Evolutionary conservation across 2,888 invertebrate genomes (phyloP).

Genomic region (Drosophila emarginata): DNA sequence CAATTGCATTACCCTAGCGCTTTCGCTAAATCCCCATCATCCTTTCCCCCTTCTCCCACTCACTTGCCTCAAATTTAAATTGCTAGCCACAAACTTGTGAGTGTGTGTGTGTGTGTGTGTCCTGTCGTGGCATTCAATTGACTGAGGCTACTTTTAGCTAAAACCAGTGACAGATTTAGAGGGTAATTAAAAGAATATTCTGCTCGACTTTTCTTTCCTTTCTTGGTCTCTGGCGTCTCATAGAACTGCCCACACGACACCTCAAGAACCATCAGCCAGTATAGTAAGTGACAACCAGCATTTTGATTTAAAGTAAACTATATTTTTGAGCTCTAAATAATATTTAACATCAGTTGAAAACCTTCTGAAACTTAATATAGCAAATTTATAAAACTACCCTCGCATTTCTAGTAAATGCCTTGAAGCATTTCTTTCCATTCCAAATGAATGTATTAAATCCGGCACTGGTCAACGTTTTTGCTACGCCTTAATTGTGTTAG

Average conservation of each 20-base stretch:
- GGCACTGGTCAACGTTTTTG: slow-evolving; percentile 19
- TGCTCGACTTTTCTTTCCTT: background rate
- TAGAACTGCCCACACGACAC: no score
- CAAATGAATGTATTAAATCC: background rate
- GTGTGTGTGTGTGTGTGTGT: slow-evolving; percentile 1
- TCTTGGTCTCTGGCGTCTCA: no score
- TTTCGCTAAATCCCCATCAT: background rate
- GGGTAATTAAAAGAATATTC: background rate
- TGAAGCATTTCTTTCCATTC: no score
- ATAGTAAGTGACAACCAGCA: no score
- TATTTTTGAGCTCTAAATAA: no score
- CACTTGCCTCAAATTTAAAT: slow-evolving; percentile 2
- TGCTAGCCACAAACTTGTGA: slow-evolving; percentile 2
- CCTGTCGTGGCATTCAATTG: slow-evolving; percentile 9
- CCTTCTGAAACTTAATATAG: no score
- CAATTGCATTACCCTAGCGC: background rate
- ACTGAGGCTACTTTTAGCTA: background rate
- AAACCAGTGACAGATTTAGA: background rate
- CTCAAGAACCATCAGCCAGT: no score
- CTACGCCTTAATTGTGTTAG: slow-evolving; percentile 56
- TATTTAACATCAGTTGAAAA: no score
- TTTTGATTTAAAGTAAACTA: no score
- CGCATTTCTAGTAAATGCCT: no score
- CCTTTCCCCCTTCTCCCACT: background rate
- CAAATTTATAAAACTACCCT: no score